Evolutionary conservation across 2,113 vertebrate species (phyloP).

Genomic region (Taurulus bubalis): DNA sequence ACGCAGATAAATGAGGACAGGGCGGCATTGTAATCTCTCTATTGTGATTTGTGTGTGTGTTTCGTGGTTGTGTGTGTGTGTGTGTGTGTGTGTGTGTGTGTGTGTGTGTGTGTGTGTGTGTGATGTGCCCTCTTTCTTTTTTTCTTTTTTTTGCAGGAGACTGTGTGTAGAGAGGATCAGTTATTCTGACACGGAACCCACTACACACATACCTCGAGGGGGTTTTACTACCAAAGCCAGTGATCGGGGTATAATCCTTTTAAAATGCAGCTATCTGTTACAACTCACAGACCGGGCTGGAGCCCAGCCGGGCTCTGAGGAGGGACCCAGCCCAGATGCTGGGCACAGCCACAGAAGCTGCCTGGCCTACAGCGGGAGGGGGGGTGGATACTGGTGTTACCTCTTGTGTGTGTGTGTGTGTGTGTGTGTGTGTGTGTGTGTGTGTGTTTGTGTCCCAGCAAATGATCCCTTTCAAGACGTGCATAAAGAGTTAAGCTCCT

Average conservation of each 20-base stretch:
- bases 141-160: conserved; percentile 46
- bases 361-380: conserved; percentile 63
- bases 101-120: conserved; percentile 12
- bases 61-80: conserved; percentile 13
- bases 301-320: conserved; percentile 64
- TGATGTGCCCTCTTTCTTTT: conserved; percentile 49
- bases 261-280: conserved; percentile 75
- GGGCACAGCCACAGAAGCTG: conserved; percentile 60
- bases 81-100: conserved; percentile 23
- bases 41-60: conserved; percentile 37
- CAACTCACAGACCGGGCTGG: conserved; percentile 67
- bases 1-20: conserved; percentile 48
- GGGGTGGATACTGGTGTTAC: conserved; percentile 63
- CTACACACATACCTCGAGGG: conserved; percentile 68
- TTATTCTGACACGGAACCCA: conserved; percentile 66
- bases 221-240: conserved; percentile 73
- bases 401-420: too few species aligned
- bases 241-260: conserved; percentile 73
- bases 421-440: conserved; percentile 68
- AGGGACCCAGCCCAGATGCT: conserved; percentile 74
- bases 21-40: conserved; percentile 53
- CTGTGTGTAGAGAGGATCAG: conserved; percentile 61
- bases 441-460: conserved; percentile 65
- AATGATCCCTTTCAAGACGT: conserved; percentile 70
- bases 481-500: conserved; percentile 55